Evolutionary conservation across 2,888 invertebrate genomes (phyloP).

Genomic region (Timema cristinae): DNA sequence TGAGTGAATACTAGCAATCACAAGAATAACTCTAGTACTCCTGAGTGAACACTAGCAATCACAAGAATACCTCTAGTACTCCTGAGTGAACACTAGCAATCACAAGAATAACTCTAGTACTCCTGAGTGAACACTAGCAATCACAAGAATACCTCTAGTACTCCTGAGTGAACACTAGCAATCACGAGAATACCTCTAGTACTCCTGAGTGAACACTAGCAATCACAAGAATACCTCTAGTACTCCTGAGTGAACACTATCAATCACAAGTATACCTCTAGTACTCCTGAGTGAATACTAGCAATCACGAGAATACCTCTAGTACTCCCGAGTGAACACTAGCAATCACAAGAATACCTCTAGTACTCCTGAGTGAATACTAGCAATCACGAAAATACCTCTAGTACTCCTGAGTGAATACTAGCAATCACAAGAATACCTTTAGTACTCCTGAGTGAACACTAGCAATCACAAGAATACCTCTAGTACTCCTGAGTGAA

Average conservation of each 20-base stretch:
- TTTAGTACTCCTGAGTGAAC: too few relatives aligned
- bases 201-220: neutral
- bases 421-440: slow-evolving; percentile 43
- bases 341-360: slow-evolving; percentile 43
- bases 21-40: slow-evolving; percentile 37
- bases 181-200: slow-evolving; percentile 42
- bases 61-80: slow-evolving; percentile 42
- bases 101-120: slow-evolving; percentile 42
- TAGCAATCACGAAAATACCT: slow-evolving; percentile 43
- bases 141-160: slow-evolving; percentile 42
- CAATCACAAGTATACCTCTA: slow-evolving; percentile 43
- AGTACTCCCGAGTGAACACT: too few relatives aligned
- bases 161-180: neutral
- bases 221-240: slow-evolving; percentile 42
- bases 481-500: too few relatives aligned
- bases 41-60: neutral
- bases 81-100: neutral
- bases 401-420: too few relatives aligned
- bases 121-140: neutral
- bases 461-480: slow-evolving; percentile 42
- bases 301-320: slow-evolving; percentile 42
- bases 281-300: neutral
- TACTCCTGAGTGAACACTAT: neutral
- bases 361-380: too few relatives aligned
- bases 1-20: slow-evolving; percentile 33